phyloP scores from a whole-genome alignment of 1,140 invertebrate species.

The Leptinotarsa defecta region DNA sequence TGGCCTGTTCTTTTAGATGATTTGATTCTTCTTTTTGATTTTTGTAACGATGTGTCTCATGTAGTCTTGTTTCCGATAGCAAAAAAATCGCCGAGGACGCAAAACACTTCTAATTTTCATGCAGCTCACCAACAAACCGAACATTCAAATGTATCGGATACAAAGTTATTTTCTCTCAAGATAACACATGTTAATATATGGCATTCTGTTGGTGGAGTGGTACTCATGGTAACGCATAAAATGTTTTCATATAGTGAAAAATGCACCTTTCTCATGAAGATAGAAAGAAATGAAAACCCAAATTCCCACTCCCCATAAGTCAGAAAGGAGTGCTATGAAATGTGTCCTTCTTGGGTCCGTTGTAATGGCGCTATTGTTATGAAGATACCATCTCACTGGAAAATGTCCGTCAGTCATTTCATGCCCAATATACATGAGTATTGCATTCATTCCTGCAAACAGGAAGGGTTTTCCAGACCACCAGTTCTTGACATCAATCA shows the following conservation, averaged over 20 bases:
- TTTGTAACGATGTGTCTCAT: too few relatives aligned
- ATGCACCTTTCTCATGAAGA: conserved; percentile 60
- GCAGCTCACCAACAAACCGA: too few relatives aligned
- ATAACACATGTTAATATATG: too few relatives aligned
- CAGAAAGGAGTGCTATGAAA: conserved; percentile 69
- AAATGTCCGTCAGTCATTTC: conserved; percentile 57
- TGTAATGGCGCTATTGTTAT: conserved; percentile 36
- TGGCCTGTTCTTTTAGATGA: too few relatives aligned
- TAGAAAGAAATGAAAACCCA: conserved; percentile 78
- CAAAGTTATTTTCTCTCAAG: too few relatives aligned
- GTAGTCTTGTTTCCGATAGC: too few relatives aligned
- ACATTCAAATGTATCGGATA: too few relatives aligned
- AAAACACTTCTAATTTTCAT: too few relatives aligned
- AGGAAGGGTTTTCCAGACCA: conserved; percentile 86
- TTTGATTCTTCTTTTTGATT: too few relatives aligned
- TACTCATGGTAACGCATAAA: too few relatives aligned
- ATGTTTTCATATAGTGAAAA: background rate
- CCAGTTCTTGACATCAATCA: conserved; percentile 76
- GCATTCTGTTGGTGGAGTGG: too few relatives aligned
- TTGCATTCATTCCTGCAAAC: conserved; percentile 85
- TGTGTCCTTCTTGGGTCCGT: conserved; percentile 71
- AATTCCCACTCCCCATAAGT: conserved; percentile 77
- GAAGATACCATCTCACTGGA: conserved; percentile 42
- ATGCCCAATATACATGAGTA: conserved; percentile 86
- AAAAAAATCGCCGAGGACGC: too few relatives aligned